Conservation (phyloP, 1,140 invertebrate genomes). For the Pseudomyrmex gracilis region DNA sequence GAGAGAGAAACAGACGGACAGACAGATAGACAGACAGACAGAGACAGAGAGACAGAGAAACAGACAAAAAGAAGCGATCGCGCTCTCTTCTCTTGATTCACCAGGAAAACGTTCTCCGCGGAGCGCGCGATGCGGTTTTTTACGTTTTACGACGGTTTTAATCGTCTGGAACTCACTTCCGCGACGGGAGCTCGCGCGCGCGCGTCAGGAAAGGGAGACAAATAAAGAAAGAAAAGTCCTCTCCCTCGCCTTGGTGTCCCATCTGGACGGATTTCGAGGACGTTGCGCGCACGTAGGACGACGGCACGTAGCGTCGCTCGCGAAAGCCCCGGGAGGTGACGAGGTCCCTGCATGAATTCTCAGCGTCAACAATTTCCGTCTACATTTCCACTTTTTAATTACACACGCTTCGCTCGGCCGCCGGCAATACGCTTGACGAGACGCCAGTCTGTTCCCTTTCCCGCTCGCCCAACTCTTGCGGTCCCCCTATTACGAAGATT, state of each 20-base stretch:
- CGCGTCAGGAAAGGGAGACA: background rate
- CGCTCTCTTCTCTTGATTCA: background rate
- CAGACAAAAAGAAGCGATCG: background rate
- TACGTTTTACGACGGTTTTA: slow-evolving; percentile 55
- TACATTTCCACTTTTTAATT: slow-evolving; percentile 79
- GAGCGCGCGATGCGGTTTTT: slow-evolving; percentile 39
- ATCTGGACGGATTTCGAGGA: slow-evolving; percentile 41
- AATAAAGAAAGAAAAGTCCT: slow-evolving; percentile 36
- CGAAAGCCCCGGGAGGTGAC: slow-evolving; percentile 40
- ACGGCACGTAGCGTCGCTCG: slow-evolving; percentile 24
- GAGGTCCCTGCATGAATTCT: slow-evolving; percentile 65
- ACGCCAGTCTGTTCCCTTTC: background rate
- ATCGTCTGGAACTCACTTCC: slow-evolving; percentile 55
- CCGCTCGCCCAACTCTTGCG: slow-evolving; percentile 68
- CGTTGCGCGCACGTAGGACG: background rate
- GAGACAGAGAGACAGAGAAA: background rate
- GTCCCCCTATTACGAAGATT: slow-evolving; percentile 71
- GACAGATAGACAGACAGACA: background rate
- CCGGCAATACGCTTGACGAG: slow-evolving; percentile 56
- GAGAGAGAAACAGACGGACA: background rate
- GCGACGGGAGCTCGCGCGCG: background rate
- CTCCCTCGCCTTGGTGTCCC: slow-evolving; percentile 1
- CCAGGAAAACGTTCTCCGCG: slow-evolving; percentile 26
- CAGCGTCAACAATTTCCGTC: slow-evolving; percentile 77
- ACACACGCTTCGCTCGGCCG: slow-evolving; percentile 58